Percentiles rank a stretch among this genome's conserved stretches.
Conservation (phyloP, 2,113 vertebrate genomes). For the Microtus ochrogaster region DNA sequence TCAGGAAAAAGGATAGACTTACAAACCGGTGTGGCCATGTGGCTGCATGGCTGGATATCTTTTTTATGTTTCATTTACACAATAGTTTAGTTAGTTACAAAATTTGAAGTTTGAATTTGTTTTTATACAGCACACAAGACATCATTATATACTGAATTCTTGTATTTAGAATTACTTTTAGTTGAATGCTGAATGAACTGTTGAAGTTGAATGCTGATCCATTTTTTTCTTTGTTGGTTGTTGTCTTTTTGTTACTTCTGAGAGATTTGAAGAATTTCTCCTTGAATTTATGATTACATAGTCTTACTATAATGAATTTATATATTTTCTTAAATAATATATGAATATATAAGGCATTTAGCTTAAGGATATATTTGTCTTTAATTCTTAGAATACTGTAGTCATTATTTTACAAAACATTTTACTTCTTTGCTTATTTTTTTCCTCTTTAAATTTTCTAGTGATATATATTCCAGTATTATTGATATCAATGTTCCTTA, state of each 20-base stretch:
- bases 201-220: background rate
- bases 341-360: background rate
- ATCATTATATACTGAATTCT: background rate
- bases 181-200: background rate
- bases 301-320: background rate
- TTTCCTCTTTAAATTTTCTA: background rate
- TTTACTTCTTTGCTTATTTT: background rate
- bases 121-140: background rate
- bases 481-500: background rate
- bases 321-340: background rate
- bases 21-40: background rate
- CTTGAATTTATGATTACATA: background rate
- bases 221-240: background rate
- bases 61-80: background rate
- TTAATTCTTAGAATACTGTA: background rate
- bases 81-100: conserved; percentile 32
- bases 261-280: background rate
- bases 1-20: background rate
- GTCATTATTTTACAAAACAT: background rate
- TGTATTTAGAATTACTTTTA: background rate
- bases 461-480: background rate
- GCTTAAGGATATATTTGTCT: background rate
- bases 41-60: background rate
- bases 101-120: background rate
- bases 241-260: background rate